Evolutionary conservation across 1,140 invertebrate species (phyloP), one percentile per base, ranked within the genome.

Genomic region (Tetraneura akinire): DNA sequence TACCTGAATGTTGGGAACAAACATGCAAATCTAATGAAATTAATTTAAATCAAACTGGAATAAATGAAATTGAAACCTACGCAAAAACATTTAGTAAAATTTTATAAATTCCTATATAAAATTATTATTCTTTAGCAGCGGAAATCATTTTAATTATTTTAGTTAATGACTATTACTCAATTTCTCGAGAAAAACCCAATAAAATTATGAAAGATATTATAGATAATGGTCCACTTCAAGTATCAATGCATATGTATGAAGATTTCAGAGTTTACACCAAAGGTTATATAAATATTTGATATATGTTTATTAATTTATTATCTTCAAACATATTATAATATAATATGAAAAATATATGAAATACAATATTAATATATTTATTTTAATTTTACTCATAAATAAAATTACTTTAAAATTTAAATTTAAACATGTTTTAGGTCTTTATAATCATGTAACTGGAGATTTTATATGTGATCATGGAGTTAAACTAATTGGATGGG

Each of bases 401-500:
- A 37, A 37, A 37, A 37, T 37, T 37, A 37, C 8, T 37, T 37
- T 37, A 37, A 37, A 4, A 37, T 37, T 3, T 4, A 37, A 37
- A 4, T 4, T 4, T 37, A 37, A 37, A 37, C 32, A 37, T 37
- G 8, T 57, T 26, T 8, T 23, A 80, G 76, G 76, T 23, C 26
- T 80, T 62, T 97, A 97, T 85, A 88, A 93, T 84, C 93, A 96
- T 84, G 89, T 90, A 2, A 86, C 88, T 64, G 94, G 94, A 60
- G 85, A 88, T 18, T 87, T 86, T n/a, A 21, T 80, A 64, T 95
- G 95, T 49, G 94, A 94, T 11, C 95, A 97, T 86, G 95, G 95
- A 37, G 91, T 97, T 49, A 93, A 92, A 84, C 91, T 97, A 42
- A 86, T 97, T 14, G 95, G 95, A 23, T 92, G 90, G 89, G 91